These are phyloP conservation scores for Drosophila falleni DNA, from an alignment of 2,888 invertebrate genomes.

Conservation along the genomic window DNA sequence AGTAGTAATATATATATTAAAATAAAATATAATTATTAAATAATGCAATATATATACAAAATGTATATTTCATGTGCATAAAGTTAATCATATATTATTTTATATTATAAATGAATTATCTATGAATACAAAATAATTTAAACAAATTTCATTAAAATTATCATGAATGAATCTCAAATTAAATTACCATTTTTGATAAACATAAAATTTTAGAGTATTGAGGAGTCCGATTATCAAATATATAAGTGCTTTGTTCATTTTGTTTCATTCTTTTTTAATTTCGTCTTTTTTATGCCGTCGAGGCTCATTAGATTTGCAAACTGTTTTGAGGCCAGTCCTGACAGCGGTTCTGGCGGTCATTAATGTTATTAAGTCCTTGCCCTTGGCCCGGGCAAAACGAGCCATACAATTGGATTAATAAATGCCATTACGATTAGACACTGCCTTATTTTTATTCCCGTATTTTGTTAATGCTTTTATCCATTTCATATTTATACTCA, in stretches of 20 bases:
- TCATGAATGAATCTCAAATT: not conserved
- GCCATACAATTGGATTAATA: constrained; percentile 78
- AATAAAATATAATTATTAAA: no score
- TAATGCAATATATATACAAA: no score
- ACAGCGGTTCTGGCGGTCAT: constrained; percentile 62
- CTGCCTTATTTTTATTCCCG: constrained; percentile 62
- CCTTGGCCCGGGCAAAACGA: constrained; percentile 26
- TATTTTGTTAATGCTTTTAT: constrained; percentile 32
- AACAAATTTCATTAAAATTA: not conserved
- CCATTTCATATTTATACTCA: not conserved
- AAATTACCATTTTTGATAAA: not conserved
- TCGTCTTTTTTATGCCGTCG: constrained; percentile 82
- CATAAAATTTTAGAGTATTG: not conserved
- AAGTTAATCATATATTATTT: no score
- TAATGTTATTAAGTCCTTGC: constrained; percentile 75
- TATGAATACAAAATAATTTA: not conserved
- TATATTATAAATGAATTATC: no score
- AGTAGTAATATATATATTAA: no score
- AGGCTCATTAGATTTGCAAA: constrained; percentile 85
- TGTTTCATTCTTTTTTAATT: constrained; percentile 37
- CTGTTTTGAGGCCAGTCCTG: constrained; percentile 75
- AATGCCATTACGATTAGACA: constrained; percentile 66
- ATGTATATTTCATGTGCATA: no score
- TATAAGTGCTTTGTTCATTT: constrained; percentile 11
- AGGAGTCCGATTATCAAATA: not conserved